Evolutionary conservation across 2,113 vertebrate species (phyloP), one percentile per base, ranked within the genome.

Genomic region (Felis chaus): DNA sequence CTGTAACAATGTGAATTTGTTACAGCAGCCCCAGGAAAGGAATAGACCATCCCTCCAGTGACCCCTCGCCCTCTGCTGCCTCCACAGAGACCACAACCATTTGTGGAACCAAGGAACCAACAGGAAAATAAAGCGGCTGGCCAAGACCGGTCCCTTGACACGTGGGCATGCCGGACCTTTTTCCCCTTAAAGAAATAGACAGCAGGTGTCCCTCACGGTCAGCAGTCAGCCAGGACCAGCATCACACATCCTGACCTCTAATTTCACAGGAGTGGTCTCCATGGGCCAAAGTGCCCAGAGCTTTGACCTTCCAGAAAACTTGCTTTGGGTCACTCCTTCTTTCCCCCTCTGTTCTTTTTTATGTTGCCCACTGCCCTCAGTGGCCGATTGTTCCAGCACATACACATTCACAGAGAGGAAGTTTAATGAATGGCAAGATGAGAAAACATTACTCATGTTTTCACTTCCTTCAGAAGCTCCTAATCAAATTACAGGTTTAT

Each of bases 161-260:
- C 0, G 36, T 5, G 21, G 1, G 7, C 55, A 68, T 2, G 0
- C 12, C 41, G 21, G 36, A 29, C 18, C 36, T 55, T 31, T 66
- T 14, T n/a, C 36, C 29, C 39, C 33, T 36, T 11, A 4, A 76
- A 41, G 85, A 73, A 53, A 53, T 0, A 13, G 21, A 48, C 14
- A 57, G 13, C 33, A 4, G 10, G 9, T 21, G 6, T 10, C 23
- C 6, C 1, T 23, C 14, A 27, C 36, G 19, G 18, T 15, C 65
- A 41, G 7, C 27, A 21, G 19, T 2, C 65, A n/a, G 3, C 65
- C 1, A 3, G 31, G 45, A 13, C 55, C 2, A 6, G 31, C 23
- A 3, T 6, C n/a, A 0, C 25, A n/a, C 0, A 0, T 21, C 41
- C 36, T 3, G 55, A 36, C 29, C 50, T 18, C 61, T 2, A 0